These are phyloP conservation scores for Epicampocera succincta DNA, from an alignment of 2,888 invertebrate species.

Conservation along the genomic window DNA sequence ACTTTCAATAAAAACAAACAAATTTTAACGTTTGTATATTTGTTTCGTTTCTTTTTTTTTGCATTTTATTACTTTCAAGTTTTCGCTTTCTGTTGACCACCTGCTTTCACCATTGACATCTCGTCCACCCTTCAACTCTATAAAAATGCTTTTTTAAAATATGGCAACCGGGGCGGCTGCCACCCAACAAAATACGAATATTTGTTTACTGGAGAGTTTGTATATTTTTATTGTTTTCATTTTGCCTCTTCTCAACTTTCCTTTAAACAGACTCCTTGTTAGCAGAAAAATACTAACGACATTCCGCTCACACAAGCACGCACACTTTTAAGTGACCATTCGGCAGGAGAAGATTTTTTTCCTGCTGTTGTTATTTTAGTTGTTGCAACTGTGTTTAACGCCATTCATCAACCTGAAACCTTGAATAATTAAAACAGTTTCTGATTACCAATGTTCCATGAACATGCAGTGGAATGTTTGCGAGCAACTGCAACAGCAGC, in stretches of 20 bases:
- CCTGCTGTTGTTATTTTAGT: conserved; percentile 35
- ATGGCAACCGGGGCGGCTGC: neutral
- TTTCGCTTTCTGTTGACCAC: neutral
- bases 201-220: conserved; percentile 50
- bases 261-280: conserved; percentile 47
- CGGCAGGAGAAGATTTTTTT: conserved; percentile 34
- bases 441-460: conserved; percentile 79
- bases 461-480: conserved; percentile 28
- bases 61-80: too few relatives aligned
- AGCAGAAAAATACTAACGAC: conserved; percentile 43
- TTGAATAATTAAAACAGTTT: conserved; percentile 81
- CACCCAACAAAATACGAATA: neutral
- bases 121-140: neutral
- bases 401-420: conserved; percentile 81
- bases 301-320: neutral
- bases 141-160: too few relatives aligned
- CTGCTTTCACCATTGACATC: conserved; percentile 5
- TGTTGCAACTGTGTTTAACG: conserved; percentile 63
- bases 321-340: conserved; percentile 48
- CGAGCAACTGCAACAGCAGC: conserved; percentile 4
- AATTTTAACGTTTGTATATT: too few relatives aligned
- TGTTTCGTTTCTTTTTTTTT: too few relatives aligned
- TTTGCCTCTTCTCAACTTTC: conserved; percentile 30
- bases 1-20: too few relatives aligned
- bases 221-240: conserved; percentile 37